phyloP scores from a whole-genome alignment of 2,113 vertebrate species.

The human (Homo sapiens) region DNA sequence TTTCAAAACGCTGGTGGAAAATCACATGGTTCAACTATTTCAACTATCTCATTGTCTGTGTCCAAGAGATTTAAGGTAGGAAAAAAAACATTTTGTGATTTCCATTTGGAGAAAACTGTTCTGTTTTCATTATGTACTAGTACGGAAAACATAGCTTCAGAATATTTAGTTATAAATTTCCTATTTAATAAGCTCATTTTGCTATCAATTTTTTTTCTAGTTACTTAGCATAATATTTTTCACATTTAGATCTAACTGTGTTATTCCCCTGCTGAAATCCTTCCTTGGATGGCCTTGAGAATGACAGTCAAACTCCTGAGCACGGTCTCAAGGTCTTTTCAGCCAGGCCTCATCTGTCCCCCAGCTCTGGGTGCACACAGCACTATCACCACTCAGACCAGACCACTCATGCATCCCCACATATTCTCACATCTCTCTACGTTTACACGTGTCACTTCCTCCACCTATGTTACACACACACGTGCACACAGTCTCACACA shows the following conservation, averaged over 20 bases:
- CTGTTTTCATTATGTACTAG: background rate
- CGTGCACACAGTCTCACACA: no score
- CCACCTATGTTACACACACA: background rate
- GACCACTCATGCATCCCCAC: background rate
- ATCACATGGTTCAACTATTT: background rate
- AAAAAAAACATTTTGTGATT: background rate
- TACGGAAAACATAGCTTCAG: background rate
- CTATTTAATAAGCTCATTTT: background rate
- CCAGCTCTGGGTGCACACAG: rapidly evolving
- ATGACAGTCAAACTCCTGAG: background rate
- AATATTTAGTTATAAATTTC: background rate
- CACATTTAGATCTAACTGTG: background rate
- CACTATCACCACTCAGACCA: background rate
- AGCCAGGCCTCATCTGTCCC: background rate
- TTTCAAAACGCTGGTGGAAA: constrained; percentile 45
- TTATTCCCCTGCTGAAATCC: background rate
- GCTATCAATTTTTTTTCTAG: background rate
- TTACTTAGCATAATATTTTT: background rate
- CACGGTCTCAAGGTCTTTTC: background rate
- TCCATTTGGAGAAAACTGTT: background rate
- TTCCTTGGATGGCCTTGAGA: background rate
- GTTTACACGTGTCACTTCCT: background rate
- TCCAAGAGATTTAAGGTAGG: background rate
- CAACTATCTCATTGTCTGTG: background rate
- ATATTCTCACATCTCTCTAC: background rate